Percentiles rank a stretch among this genome's conserved stretches.
Evolutionary conservation across 2,888 invertebrate species (phyloP).

Genomic region (Elegia similella): DNA sequence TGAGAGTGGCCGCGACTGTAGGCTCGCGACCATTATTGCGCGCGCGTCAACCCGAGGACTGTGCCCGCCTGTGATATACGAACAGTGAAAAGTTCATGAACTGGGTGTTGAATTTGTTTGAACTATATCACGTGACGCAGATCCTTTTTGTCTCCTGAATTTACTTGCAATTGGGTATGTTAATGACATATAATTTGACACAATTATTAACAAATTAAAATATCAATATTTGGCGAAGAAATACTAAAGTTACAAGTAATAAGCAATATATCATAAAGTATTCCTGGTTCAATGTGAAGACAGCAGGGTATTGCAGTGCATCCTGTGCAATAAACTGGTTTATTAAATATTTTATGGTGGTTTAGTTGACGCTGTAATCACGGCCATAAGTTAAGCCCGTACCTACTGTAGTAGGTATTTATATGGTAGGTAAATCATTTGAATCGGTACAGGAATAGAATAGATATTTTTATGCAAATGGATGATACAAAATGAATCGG

Average conservation of each 20-base stretch:
- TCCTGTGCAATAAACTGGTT: slow-evolving; percentile 68
- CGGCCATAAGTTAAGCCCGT: not conserved
- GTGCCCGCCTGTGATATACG: slow-evolving; percentile 75
- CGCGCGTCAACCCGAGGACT: slow-evolving; percentile 66
- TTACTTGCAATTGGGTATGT: slow-evolving; percentile 56
- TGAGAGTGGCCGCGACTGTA: slow-evolving; percentile 78
- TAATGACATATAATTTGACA: slow-evolving; percentile 19
- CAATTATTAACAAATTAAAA: not conserved
- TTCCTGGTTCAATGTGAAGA: slow-evolving; percentile 3
- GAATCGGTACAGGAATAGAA: no score
- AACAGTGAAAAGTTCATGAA: slow-evolving; percentile 80
- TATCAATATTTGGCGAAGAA: not conserved
- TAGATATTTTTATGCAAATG: no score
- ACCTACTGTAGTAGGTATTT: not conserved
- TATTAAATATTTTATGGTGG: slow-evolving; percentile 65
- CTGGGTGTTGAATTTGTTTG: slow-evolving; percentile 77
- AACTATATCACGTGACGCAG: slow-evolving; percentile 67
- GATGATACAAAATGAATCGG: no score
- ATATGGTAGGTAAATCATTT: not conserved
- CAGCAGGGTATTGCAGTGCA: slow-evolving; percentile 41
- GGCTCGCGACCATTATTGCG: slow-evolving; percentile 63
- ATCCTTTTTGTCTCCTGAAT: slow-evolving; percentile 36
- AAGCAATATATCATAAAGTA: not conserved
- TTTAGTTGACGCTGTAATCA: slow-evolving; percentile 29
- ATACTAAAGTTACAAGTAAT: not conserved